Base-by-base conservation (phyloP, 2,113 vertebrate species). In the Festucalex cinctus region DNA sequence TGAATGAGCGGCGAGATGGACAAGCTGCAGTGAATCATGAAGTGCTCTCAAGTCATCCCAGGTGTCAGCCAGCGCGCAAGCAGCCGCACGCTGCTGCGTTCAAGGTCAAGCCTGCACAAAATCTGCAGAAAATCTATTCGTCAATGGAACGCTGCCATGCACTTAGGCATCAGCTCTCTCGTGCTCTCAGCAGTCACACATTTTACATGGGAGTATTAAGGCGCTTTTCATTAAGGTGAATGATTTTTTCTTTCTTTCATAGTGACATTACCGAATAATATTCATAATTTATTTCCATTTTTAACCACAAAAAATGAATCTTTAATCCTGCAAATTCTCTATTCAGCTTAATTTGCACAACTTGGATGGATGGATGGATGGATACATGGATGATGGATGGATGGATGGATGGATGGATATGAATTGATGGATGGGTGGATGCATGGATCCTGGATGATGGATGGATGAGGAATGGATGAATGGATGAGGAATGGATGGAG, bases 31-130 rank as follows among this genome's bases (percentile, higher is more conserved):
- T 39, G 53, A 61, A 59, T 54, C 66, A 36, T 65, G 26, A 54
- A 1, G 54, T 68, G 68, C 72, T 76, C 68, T 71, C 63, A 68
- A 76, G 62, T 68, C 41, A 35, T 51, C 39, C 63, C 57, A 58
- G 54, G 60, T 77, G 78, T 65, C 67, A 44, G 76, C 37, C 20
- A 3, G 57, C 63, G 57, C 65, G 32, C 22, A 13, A 26, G 51
- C 22, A 54, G 5, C 9, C 51, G 14, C 26, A 8, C 14, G 3
- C 26, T 68, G 78, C 72, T 74, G 76, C 69, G 60, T 14, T 17
- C 60, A 43, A 62, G 60, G 60, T 43, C 60, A 8, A 62, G 22
- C 36, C 22, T 24, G 43, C 6, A 32, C 54, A 35, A 32, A 32
- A 57, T 32, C 54, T 19, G 54, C 16, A 3, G 13, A 8, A 32